Conservation (phyloP, 2,797 vertebrate species). For the Chiloscyllium punctatum region DNA sequence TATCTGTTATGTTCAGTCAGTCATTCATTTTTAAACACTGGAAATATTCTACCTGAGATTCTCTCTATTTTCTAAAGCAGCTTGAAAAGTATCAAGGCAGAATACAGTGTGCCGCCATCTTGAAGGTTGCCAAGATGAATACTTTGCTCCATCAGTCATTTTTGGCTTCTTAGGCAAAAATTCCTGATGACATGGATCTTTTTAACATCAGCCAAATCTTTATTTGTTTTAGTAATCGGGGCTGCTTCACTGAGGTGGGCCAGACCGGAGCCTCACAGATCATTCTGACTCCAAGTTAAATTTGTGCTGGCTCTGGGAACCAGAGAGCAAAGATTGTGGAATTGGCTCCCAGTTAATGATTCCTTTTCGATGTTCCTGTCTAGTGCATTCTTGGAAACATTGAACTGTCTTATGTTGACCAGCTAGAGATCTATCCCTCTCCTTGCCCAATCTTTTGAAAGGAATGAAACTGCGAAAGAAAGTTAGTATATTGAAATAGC, state of each 20-base stretch:
- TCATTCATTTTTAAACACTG: not conserved
- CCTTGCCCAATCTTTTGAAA: not conserved
- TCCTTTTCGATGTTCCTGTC: constrained; percentile 13
- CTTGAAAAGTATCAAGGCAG: not conserved
- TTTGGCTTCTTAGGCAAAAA: not conserved
- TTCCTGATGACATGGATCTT: not conserved
- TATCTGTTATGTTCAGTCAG: not conserved
- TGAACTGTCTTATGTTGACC: not conserved
- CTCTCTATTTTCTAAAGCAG: not conserved
- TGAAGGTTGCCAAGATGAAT: constrained; percentile 4
- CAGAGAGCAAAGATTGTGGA: not conserved
- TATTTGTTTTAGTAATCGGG: constrained; percentile 16
- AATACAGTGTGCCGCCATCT: not conserved
- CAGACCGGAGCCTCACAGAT: constrained; percentile 1
- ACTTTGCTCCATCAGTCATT: constrained; percentile 11
- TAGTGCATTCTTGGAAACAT: not conserved
- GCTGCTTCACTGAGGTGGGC: constrained; percentile 17
- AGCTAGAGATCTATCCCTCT: not conserved
- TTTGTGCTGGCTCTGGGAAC: not conserved
- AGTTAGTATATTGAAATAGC: not conserved
- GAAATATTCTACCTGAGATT: not conserved
- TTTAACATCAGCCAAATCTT: not conserved
- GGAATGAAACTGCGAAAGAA: not conserved
- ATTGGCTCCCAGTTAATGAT: not conserved
- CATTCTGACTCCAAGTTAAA: constrained; percentile 21